Conservation (phyloP, 2,113 vertebrate species). For the Caretta caretta region DNA sequence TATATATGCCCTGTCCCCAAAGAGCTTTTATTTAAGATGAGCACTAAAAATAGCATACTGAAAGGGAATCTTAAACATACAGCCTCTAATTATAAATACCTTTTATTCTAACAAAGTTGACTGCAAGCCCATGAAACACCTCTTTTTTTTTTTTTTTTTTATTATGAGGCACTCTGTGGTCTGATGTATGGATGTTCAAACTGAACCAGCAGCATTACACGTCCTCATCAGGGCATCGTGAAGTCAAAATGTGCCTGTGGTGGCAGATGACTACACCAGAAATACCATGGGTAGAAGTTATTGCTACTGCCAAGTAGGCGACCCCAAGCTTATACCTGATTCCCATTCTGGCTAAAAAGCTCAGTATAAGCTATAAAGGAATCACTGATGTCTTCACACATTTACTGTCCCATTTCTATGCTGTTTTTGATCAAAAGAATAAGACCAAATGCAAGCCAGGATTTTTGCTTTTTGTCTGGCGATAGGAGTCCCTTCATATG, state of each 20-base stretch:
- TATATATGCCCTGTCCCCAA: not conserved
- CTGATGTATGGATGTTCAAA: not conserved
- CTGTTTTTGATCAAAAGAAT: not conserved
- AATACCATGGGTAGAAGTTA: not conserved
- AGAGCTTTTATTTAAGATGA: not conserved
- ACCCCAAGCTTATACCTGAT: not conserved
- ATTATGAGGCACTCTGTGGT: not conserved
- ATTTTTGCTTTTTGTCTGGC: not conserved
- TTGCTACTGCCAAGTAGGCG: not conserved
- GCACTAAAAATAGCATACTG: not conserved
- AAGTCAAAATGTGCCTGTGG: not conserved
- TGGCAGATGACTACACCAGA: not conserved
- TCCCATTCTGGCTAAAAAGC: not conserved
- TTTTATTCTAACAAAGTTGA: not conserved
- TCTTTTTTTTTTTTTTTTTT: slow-evolving; percentile 3
- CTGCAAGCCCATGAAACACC: not conserved
- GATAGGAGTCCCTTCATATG: not conserved
- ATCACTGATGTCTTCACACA: not conserved
- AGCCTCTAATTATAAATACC: not conserved
- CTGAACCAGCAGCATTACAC: not conserved
- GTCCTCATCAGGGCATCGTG: not conserved
- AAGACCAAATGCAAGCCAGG: not conserved
- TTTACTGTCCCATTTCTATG: not conserved
- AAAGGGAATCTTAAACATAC: not conserved
- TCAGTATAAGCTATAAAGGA: not conserved